A percentile compares a stretch with the other conserved stretches of the same genome.
Conservation (phyloP, 2,888 invertebrate genomes). For the Heliconius erato region DNA sequence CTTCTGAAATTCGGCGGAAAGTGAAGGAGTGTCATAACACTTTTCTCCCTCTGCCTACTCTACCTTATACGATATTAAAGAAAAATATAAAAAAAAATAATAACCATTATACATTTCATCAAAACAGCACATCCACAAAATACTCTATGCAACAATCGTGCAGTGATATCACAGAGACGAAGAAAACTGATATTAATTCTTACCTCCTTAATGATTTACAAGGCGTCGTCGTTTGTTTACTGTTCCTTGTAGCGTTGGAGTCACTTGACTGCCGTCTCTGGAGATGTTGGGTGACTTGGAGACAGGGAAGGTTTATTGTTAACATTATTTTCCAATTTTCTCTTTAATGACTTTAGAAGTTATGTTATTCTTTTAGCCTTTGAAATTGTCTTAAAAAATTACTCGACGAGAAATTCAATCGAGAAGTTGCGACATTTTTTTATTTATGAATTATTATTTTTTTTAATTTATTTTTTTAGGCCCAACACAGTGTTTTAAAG, state of each 20-base stretch:
- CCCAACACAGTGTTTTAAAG: too few species aligned
- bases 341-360: not conserved
- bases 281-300: conserved; percentile 14
- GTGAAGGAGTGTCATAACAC: too few species aligned
- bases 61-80: too few species aligned
- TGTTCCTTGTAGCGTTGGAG: conserved; percentile 45
- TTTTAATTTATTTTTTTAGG: too few species aligned
- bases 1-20: too few species aligned
- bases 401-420: too few species aligned
- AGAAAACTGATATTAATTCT: conserved; percentile 78
- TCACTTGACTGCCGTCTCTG: conserved; percentile 23
- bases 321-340: conserved; percentile 17
- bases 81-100: too few species aligned
- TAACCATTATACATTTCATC: not conserved
- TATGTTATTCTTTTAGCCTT: not conserved
- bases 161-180: conserved; percentile 60
- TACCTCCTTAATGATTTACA: conserved; percentile 60
- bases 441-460: too few species aligned
- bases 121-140: conserved; percentile 2
- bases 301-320: conserved; percentile 27
- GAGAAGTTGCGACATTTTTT: not conserved
- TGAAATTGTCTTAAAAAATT: not conserved
- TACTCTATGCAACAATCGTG: conserved; percentile 12
- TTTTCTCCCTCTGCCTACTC: too few species aligned
- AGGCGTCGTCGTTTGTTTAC: conserved; percentile 56